phyloP scores from a whole-genome alignment of 2,888 invertebrate species.

The Drosophila greeni region DNA sequence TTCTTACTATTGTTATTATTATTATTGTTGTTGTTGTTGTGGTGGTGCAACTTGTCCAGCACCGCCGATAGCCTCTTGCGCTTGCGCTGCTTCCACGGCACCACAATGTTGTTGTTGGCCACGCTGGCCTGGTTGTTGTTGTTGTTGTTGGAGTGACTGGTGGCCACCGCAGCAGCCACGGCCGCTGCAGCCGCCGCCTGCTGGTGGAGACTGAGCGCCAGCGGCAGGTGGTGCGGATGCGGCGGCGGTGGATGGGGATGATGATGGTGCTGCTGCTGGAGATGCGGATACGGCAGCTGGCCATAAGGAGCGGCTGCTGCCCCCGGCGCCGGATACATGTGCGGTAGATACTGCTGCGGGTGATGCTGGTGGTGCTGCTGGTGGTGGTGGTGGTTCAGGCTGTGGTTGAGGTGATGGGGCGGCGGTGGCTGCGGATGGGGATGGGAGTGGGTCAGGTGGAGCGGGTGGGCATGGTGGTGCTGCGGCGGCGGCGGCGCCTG shows the following conservation, averaged over 20 bases:
- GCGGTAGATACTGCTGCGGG: conserved; percentile 41
- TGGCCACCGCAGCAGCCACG: conserved; percentile 67
- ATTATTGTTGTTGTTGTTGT: conserved; percentile 80
- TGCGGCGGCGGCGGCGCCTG: conserved; percentile 71
- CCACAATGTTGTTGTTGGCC: conserved; percentile 83
- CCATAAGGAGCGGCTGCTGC: conserved; percentile 47
- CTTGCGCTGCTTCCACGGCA: conserved; percentile 85
- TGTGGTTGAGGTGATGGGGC: conserved; percentile 51
- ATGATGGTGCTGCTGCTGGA: conserved; percentile 56
- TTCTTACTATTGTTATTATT: conserved; percentile 77
- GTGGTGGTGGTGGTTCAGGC: conserved; percentile 28
- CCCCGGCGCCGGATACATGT: conserved; percentile 36
- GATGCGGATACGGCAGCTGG: conserved; percentile 57
- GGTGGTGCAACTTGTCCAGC: conserved; percentile 85
- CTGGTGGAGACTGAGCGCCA: conserved; percentile 72
- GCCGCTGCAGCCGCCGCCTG: conserved; percentile 73
- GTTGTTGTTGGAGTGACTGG: conserved; percentile 63
- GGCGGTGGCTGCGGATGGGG: conserved; percentile 58
- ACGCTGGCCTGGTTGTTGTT: conserved; percentile 83
- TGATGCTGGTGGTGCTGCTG: conserved; percentile 24
- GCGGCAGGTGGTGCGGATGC: conserved; percentile 69
- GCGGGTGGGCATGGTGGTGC: conserved; percentile 65
- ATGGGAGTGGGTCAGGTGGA: conserved; percentile 60
- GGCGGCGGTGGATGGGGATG: conserved; percentile 50
- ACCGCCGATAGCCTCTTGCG: conserved; percentile 89